Percentiles rank a stretch among this genome's conserved stretches.
These are phyloP conservation scores for Stylophora pistillata DNA, from an alignment of 64 coral and sea anemone species.

Conservation along the genomic window DNA sequence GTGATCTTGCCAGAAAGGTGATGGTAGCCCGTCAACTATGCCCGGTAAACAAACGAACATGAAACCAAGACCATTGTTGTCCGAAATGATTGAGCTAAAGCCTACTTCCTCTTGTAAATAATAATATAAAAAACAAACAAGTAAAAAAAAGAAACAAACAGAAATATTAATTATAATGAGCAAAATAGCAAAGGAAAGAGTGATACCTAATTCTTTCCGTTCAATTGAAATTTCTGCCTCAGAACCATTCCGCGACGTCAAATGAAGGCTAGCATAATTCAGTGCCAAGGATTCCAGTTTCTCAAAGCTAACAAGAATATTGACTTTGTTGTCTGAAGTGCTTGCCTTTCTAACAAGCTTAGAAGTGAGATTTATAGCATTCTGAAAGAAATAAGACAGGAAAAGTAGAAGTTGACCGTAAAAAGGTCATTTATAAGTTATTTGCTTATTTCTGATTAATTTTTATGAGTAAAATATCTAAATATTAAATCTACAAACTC, in stretches of 20 bases:
- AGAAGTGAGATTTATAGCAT: constrained; percentile 11
- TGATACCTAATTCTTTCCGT: constrained; percentile 12
- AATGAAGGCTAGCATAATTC: not conserved
- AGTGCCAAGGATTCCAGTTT: not conserved
- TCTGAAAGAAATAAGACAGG: not conserved
- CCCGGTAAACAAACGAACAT: no score
- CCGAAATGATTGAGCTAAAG: no score
- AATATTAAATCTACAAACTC: no score
- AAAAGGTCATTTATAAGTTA: not conserved
- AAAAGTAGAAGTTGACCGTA: not conserved
- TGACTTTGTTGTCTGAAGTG: not conserved
- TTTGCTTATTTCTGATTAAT: no score
- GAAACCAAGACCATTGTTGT: no score
- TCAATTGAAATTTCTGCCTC: not conserved
- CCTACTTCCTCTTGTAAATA: no score
- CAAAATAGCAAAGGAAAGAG: not conserved
- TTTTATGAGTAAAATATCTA: no score
- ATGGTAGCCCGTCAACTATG: no score
- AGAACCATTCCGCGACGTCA: not conserved
- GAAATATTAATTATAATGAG: not conserved
- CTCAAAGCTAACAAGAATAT: not conserved
- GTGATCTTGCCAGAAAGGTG: no score
- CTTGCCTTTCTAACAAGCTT: not conserved
- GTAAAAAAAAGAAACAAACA: not conserved
- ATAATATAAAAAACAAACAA: no score